Conservation (phyloP, 2,888 invertebrate genomes). For the Campoletis raptor region DNA sequence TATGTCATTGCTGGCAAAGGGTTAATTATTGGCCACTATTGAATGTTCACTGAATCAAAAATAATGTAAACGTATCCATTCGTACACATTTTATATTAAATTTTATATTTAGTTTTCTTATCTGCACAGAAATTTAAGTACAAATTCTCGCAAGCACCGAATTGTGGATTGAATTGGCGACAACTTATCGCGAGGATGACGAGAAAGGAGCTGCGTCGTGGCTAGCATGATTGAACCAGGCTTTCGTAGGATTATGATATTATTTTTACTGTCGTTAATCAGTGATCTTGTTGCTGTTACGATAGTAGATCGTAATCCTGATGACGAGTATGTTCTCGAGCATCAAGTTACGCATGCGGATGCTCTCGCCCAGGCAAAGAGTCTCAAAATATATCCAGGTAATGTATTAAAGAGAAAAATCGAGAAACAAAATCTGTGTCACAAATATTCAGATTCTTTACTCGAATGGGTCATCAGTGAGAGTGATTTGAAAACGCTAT, state of each 20-base stretch:
- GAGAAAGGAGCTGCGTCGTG: slow-evolving; percentile 68
- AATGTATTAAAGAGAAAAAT: slow-evolving; percentile 54
- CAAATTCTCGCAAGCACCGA: slow-evolving; percentile 5
- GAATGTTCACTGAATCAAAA: background rate
- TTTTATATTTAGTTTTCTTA: background rate
- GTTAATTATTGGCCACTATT: background rate
- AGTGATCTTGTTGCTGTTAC: slow-evolving; percentile 77
- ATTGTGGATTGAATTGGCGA: slow-evolving; percentile 30
- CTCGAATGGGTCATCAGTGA: no score
- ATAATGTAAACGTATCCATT: background rate
- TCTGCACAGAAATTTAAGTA: slow-evolving; percentile 19
- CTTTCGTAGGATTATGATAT: slow-evolving; percentile 72
- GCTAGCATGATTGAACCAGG: slow-evolving; percentile 79
- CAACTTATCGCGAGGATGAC: slow-evolving; percentile 66
- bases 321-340: slow-evolving; percentile 88
- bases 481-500: no score
- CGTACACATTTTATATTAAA: background rate
- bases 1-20: no score
- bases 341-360: slow-evolving; percentile 88
- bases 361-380: slow-evolving; percentile 86
- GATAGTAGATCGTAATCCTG: slow-evolving; percentile 79
- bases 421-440: no score
- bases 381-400: slow-evolving; percentile 85
- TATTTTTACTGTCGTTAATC: slow-evolving; percentile 72
- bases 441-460: no score